Evolutionary conservation across 2,888 invertebrate genomes (phyloP).

Genomic region (Dicyrtomina minuta): DNA sequence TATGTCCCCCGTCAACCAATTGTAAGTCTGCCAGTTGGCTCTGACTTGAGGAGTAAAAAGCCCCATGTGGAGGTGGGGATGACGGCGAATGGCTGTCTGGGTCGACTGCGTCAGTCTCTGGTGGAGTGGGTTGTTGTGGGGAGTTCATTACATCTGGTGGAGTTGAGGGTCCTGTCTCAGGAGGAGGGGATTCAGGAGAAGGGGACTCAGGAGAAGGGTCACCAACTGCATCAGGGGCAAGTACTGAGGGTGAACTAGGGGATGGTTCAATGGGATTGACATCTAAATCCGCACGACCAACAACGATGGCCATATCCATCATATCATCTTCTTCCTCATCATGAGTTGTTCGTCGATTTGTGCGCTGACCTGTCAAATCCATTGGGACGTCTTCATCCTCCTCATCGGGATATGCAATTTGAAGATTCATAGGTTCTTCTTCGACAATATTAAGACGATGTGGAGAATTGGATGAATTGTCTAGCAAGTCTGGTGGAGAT

Average conservation of each 20-base stretch:
- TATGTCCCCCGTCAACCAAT: no score
- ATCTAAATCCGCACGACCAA: not conserved
- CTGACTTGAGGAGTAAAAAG: not conserved
- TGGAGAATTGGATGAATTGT: constrained; percentile 18
- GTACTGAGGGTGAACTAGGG: no score
- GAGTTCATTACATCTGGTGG: not conserved
- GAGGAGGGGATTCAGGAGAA: not conserved
- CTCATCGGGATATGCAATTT: not conserved
- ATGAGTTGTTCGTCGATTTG: no score
- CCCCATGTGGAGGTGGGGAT: constrained; percentile 15
- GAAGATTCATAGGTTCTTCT: constrained; percentile 8
- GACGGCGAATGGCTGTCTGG: constrained; percentile 1
- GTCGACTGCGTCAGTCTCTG: not conserved
- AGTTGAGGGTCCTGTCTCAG: not conserved
- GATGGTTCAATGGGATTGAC: constrained; percentile 1
- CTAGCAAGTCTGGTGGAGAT: constrained; percentile 11
- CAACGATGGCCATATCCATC: not conserved
- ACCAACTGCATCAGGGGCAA: no score
- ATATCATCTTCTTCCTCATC: not conserved
- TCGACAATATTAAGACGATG: constrained; percentile 25
- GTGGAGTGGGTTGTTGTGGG: not conserved
- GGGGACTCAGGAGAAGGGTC: not conserved
- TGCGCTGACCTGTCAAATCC: constrained; percentile 8
- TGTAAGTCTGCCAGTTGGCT: not conserved
- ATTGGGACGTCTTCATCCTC: constrained; percentile 11